phyloP scores from a whole-genome alignment of 2,888 invertebrate species.

The Brenthis ino region DNA sequence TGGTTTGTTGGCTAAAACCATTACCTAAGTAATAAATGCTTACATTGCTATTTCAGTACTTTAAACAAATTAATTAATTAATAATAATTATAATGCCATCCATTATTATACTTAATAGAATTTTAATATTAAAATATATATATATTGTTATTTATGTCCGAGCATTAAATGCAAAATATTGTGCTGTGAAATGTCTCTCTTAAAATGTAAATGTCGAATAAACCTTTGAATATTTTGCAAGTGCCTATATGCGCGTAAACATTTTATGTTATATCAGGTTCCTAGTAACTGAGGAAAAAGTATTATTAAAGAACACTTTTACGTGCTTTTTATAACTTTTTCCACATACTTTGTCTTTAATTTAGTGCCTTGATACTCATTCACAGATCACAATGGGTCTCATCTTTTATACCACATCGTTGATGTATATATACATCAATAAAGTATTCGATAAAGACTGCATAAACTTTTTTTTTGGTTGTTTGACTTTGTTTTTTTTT shows the following conservation, averaged over 20 bases:
- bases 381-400: conserved; percentile 20
- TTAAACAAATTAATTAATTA: too few relatives aligned
- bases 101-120: not conserved
- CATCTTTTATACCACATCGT: conserved; percentile 9
- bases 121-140: not conserved
- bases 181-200: conserved; percentile 21
- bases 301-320: conserved; percentile 26
- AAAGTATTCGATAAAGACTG: not conserved
- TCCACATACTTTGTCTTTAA: conserved; percentile 10
- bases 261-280: conserved; percentile 36
- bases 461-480: too few relatives aligned
- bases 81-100: not conserved
- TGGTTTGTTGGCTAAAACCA: too few relatives aligned
- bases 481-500: too few relatives aligned
- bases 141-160: not conserved
- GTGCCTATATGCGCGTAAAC: conserved; percentile 29
- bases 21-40: too few relatives aligned
- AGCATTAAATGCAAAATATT: conserved; percentile 8
- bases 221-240: conserved; percentile 34
- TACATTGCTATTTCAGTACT: too few relatives aligned
- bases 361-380: conserved; percentile 11
- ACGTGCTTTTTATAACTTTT: conserved; percentile 28
- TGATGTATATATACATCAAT: conserved; percentile 15
- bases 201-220: conserved; percentile 30
- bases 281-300: conserved; percentile 28